Evolutionary conservation across 2,888 invertebrate species (phyloP).

Genomic region (Cataglyphis altisquamis): DNA sequence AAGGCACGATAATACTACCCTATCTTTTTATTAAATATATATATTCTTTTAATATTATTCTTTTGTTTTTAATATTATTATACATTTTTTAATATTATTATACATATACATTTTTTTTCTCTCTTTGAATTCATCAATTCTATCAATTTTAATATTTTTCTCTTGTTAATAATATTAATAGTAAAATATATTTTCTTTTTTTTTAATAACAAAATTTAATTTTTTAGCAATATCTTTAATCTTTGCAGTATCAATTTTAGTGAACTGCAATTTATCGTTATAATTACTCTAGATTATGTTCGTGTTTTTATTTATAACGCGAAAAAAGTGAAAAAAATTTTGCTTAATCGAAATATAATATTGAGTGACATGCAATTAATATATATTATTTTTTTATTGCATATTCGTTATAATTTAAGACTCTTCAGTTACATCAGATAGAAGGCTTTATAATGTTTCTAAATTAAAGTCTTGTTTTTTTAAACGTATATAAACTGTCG

Average conservation of each 20-base stretch:
- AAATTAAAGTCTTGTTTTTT: neutral
- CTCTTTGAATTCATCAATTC: neutral
- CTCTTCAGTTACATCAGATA: neutral
- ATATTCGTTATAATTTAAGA: neutral
- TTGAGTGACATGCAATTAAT: neutral
- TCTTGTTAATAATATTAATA: neutral
- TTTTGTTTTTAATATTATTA: neutral
- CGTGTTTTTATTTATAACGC: neutral
- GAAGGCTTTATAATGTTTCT: neutral
- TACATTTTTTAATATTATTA: neutral
- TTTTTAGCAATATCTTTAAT: neutral
- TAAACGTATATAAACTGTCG: neutral
- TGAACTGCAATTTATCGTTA: neutral
- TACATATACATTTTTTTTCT: neutral
- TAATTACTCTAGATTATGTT: neutral
- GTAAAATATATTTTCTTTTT: neutral
- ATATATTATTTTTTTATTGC: neutral
- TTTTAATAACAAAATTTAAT: neutral
- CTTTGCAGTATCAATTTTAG: neutral
- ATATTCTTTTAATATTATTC: neutral
- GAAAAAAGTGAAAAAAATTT: neutral
- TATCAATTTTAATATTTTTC: neutral
- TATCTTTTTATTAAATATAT: neutral
- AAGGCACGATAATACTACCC: neutral
- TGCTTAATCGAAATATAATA: neutral